phyloP scores from a whole-genome alignment of 1,140 invertebrate genomes.

The Meloidogyne chitwoodi region DNA sequence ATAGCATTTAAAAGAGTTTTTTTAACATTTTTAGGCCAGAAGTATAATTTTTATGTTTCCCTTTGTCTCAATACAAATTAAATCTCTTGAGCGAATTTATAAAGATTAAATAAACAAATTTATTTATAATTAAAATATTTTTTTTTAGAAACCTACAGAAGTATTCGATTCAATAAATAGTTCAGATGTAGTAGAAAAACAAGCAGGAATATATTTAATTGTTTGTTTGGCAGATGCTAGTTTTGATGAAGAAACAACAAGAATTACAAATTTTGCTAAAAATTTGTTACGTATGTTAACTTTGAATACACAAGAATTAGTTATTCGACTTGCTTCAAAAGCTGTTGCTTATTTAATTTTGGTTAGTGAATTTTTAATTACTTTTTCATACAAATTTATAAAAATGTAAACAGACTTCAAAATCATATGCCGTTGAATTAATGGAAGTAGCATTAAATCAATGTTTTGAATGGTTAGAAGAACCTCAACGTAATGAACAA shows the following conservation, averaged over 20 bases:
- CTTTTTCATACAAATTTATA: too few relatives aligned
- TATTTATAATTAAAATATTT: slow-evolving; percentile 14
- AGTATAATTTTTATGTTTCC: too few relatives aligned
- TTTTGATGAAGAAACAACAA: slow-evolving; percentile 25
- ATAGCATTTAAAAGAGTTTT: too few relatives aligned
- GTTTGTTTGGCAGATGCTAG: slow-evolving; percentile 37
- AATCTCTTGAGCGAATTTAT: too few relatives aligned
- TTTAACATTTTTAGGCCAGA: too few relatives aligned
- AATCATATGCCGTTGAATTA: slow-evolving; percentile 47
- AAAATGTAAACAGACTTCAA: slow-evolving; percentile 53
- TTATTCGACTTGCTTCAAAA: slow-evolving; percentile 35
- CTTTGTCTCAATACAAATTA: too few relatives aligned
- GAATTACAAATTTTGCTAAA: slow-evolving; percentile 33
- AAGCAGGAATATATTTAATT: slow-evolving; percentile 47
- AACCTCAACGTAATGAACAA: slow-evolving; percentile 23
- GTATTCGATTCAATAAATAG: slow-evolving; percentile 34
- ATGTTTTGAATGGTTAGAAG: slow-evolving; percentile 41
- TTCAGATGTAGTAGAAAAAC: slow-evolving; percentile 35
- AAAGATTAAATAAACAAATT: too few relatives aligned
- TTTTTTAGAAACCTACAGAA: background rate
- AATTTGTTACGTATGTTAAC: slow-evolving; percentile 43
- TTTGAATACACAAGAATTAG: slow-evolving; percentile 17
- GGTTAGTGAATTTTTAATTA: slow-evolving; percentile 17
- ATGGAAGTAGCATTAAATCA: slow-evolving; percentile 42
- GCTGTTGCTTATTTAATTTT: slow-evolving; percentile 47